Base-by-base conservation (phyloP, 2,888 invertebrate genomes). In the Geotrupes spiniger region DNA sequence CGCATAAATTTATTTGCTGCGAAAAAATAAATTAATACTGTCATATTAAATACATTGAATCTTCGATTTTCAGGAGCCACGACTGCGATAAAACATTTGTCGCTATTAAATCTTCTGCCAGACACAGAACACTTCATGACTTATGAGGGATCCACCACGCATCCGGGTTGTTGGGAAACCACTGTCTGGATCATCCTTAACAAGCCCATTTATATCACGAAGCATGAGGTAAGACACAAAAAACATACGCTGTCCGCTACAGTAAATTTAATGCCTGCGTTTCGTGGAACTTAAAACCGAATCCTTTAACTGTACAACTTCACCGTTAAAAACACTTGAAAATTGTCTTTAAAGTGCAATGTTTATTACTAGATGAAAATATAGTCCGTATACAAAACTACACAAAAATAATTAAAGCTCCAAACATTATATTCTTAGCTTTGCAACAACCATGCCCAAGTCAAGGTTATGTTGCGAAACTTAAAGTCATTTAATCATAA, bases 111-210 rank as follows among this genome's bases (percentile, higher is more conserved):
- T 46, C 77, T 97, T 46, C 80, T 98, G 63, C 97, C 98, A 54
- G 87, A 87, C 69, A 97, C 94, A 36, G 85, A 88, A 63, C 89
- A 92, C 71, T 99, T 94, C 76, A 90, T 99, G 78, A 98, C 98
- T 21, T 99, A 97, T 74, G 96, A 97, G 71, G 97, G 97, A 15
- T 96, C 96, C 58, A 89, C 95, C 61, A 97, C 98, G 46, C 93
- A 93, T 75, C 98, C 98, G 5, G 93, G 96, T 40, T 99, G 98
- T 75, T 93, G 96, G 89, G 98, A 99, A 76, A 97, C 97, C n/a
- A 93, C 96, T 28, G 93, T 96, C 50, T 99, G 98, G 98, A 86
- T 98, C 68, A 91, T 99, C 65, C 85, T 95, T 74, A 98, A 98
- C 78, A 95, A 93, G 74, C 97, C 97, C 54, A 92, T 97, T 70